A percentile compares a stretch with the other conserved stretches of the same genome.
These are phyloP conservation scores for Lagopus leucura DNA, from an alignment of 2,113 vertebrate species.

Conservation along the genomic window DNA sequence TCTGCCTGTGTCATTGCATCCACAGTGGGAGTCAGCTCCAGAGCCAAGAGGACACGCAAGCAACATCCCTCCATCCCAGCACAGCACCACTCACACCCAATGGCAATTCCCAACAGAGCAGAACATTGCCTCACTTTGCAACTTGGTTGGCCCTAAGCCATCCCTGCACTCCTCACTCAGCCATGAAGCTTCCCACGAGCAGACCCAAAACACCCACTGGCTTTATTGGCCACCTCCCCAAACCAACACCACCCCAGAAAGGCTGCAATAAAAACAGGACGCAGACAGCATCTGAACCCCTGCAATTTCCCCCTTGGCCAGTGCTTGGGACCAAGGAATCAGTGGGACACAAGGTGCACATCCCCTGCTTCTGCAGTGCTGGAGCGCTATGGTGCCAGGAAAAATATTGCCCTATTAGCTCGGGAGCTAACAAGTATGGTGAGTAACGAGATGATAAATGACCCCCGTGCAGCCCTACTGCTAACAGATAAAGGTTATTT, in stretches of 20 bases:
- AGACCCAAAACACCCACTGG: background rate
- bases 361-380: background rate
- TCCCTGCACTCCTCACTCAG: background rate
- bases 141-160: background rate
- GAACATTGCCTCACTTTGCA: background rate
- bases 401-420: conserved; percentile 56
- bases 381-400: background rate
- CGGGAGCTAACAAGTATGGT: conserved; percentile 27
- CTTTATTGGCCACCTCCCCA: background rate
- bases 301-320: background rate
- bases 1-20: no score
- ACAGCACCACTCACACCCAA: background rate
- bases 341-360: background rate
- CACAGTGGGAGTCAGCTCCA: background rate
- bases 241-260: background rate
- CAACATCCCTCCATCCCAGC: background rate
- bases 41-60: background rate
- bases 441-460: conserved; percentile 41
- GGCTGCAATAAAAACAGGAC: background rate
- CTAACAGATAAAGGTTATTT: conserved; percentile 68
- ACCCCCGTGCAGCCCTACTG: background rate
- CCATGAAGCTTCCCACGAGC: background rate
- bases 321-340: background rate
- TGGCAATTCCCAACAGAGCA: rapidly evolving
- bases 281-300: background rate